Evolutionary conservation across 2,113 vertebrate species (phyloP).

Genomic region (Myanophis thanlyinensis): DNA sequence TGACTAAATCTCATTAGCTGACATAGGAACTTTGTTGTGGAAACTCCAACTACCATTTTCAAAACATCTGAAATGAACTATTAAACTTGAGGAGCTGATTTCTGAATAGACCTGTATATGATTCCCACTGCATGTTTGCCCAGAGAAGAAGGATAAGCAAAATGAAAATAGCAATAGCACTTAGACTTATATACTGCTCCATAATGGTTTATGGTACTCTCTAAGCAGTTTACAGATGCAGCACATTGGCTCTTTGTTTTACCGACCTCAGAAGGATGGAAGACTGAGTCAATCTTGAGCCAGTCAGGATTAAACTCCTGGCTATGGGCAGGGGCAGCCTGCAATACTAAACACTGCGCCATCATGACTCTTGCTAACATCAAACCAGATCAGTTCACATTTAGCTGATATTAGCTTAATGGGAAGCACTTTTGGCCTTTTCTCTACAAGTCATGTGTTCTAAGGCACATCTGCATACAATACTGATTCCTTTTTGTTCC

Average conservation of each 20-base stretch:
- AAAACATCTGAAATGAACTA: neutral
- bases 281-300: neutral
- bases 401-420: neutral
- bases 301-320: neutral
- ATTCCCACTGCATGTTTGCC: neutral
- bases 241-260: neutral
- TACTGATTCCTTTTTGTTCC: conserved; percentile 40
- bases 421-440: conserved; percentile 21
- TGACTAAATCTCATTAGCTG: neutral
- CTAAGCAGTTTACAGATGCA: neutral
- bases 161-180: accelerated
- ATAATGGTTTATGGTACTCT: neutral
- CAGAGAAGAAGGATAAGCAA: neutral
- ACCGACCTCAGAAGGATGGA: neutral
- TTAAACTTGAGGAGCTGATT: neutral
- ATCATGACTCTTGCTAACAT: neutral
- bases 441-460: conserved; percentile 11
- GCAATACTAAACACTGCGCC: neutral
- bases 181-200: neutral
- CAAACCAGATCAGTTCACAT: neutral
- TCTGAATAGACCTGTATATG: neutral
- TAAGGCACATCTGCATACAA: conserved; percentile 57
- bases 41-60: neutral
- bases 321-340: neutral
- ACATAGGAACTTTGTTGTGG: neutral